Evolutionary conservation across 2,113 vertebrate species (phyloP).

Genomic region (Hypanus sabinus): DNA sequence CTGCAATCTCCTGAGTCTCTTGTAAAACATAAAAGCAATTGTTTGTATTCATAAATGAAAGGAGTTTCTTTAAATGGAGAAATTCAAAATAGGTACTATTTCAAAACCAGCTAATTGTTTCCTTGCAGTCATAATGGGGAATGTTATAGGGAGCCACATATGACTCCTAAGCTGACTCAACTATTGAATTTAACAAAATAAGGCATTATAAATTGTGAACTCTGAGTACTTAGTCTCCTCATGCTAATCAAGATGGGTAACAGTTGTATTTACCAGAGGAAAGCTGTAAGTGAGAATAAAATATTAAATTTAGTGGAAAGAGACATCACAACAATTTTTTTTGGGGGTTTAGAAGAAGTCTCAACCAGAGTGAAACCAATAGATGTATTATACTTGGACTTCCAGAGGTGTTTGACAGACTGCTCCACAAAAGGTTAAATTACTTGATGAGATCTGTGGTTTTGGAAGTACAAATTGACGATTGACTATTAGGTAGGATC

Average conservation of each 20-base stretch:
- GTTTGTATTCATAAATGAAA: not conserved
- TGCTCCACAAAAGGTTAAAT: too few relatives aligned
- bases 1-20: too few relatives aligned
- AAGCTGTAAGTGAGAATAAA: not conserved
- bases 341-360: too few relatives aligned
- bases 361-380: too few relatives aligned
- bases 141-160: not conserved
- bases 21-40: not conserved
- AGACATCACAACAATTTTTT: not conserved
- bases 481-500: too few relatives aligned
- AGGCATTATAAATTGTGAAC: not conserved
- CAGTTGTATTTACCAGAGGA: not conserved
- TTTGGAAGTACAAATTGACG: too few relatives aligned
- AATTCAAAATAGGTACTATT: not conserved
- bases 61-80: not conserved
- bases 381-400: too few relatives aligned
- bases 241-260: not conserved
- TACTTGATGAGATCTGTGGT: too few relatives aligned
- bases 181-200: not conserved
- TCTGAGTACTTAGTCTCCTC: not conserved
- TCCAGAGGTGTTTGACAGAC: too few relatives aligned
- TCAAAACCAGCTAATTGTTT: not conserved
- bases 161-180: not conserved
- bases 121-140: not conserved
- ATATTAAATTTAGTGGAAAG: not conserved